Evolutionary conservation across 2,888 invertebrate species (phyloP), one percentile per base, ranked within the genome.

Genomic region (Abrostola tripartita): DNA sequence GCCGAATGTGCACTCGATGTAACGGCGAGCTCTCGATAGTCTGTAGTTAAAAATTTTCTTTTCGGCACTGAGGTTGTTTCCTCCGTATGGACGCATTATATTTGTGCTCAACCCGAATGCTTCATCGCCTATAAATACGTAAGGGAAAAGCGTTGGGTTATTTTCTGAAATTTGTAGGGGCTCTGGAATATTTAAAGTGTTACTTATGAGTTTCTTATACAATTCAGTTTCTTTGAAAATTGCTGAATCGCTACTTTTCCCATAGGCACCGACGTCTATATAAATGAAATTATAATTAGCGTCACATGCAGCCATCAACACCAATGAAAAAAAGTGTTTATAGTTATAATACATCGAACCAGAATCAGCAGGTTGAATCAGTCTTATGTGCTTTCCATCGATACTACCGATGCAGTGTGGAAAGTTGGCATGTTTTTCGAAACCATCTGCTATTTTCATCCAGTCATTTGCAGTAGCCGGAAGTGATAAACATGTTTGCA

Each of bases 341-440:
- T 79, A 79, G 56, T 80, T 80, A 58, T 72, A 74, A 67, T 69
- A 80, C 60, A 76, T 54, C 36, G 76, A 78, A 49, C 77, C 77
- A 57, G 67, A 72, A 57, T 73, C 41, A 49, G 61, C 57, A 53
- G 82, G 79, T 56, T 73, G 65, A 42, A 71, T 68, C 9, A 79
- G 52, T 55, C 70, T 66, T 50, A 67, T 62, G 47, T 67, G 71
- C 62, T 71, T 65, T 54, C 66, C 55, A 58, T 56, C 77, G n/a
- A 80, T 65, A 51, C 69, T 71, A 61, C 82, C 77, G 54, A 81
- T 74, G 62, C 81, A 81, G 68, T 81, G 74, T 42, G 74, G 81
- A 74, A 81, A 82, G 62, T 81, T 78, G 37, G 77, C 70, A 57
- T 68, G 61, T 55, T 65, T 71, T 61, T 76, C 71, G 58, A 81